Evolutionary conservation across 1,140 invertebrate species (phyloP).

Genomic region (Drosophila tani): DNA sequence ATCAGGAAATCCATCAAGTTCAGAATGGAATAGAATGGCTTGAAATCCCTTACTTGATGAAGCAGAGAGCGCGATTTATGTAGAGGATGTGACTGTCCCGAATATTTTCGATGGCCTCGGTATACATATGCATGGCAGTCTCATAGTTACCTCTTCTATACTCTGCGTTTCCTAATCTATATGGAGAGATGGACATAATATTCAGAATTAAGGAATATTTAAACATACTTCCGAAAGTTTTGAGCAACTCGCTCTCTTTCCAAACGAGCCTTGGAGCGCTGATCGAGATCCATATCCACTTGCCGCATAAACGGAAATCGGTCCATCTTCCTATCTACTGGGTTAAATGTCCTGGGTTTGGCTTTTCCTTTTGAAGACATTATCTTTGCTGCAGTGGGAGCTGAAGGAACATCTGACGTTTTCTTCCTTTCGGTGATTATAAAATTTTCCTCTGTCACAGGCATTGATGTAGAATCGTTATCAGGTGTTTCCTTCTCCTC

Average conservation of each 20-base stretch:
- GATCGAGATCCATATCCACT: constrained; percentile 89
- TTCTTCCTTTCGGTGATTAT: constrained; percentile 87
- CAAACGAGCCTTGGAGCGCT: constrained; percentile 88
- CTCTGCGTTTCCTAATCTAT: constrained; percentile 86
- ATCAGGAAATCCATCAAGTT: neutral
- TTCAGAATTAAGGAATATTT: too few relatives aligned
- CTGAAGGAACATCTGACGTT: constrained; percentile 84
- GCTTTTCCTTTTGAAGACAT: constrained; percentile 77
- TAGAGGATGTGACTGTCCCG: constrained; percentile 91
- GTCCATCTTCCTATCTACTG: constrained; percentile 77
- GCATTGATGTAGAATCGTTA: neutral
- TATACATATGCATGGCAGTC: constrained; percentile 89
- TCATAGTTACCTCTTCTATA: constrained; percentile 89
- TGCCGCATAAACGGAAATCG: constrained; percentile 90
- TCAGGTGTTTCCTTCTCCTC: neutral
- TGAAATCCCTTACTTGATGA: constrained; percentile 68
- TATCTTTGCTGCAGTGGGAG: neutral
- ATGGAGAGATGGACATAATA: neutral
- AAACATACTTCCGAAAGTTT: constrained; percentile 74
- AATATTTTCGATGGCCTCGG: constrained; percentile 90
- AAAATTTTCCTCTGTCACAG: constrained; percentile 69
- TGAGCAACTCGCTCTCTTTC: constrained; percentile 86
- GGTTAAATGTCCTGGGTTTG: constrained; percentile 39
- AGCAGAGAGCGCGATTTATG: constrained; percentile 90
- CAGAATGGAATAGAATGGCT: neutral